Conservation (phyloP, 2,797 vertebrate genomes). For the Geotrypetes seraphini region DNA sequence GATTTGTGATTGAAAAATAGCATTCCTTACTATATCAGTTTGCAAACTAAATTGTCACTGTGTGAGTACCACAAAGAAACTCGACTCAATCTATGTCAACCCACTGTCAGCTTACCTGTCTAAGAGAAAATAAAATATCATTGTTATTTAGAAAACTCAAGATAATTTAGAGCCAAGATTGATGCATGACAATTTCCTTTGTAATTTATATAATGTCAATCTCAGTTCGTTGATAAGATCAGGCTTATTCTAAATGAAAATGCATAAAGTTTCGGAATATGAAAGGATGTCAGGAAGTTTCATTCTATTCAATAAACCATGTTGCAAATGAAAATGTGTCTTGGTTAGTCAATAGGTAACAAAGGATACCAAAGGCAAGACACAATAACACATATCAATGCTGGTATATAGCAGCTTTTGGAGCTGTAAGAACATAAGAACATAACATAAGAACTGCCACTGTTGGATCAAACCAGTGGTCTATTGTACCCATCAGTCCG, state of each 20-base stretch:
- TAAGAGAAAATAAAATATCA: no score
- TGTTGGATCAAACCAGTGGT: no score
- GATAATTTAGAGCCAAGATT: conserved; percentile 6
- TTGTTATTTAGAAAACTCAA: conserved; percentile 17
- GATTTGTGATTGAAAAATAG: no score
- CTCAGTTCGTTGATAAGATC: not conserved
- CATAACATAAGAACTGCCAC: no score
- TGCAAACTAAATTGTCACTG: no score
- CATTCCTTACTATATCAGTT: no score
- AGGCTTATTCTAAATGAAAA: conserved; percentile 5
- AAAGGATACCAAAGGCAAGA: not conserved
- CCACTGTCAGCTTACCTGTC: conserved; percentile 11
- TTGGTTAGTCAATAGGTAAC: conserved; percentile 12
- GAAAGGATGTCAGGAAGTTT: not conserved
- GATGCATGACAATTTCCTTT: not conserved
- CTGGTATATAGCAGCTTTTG: conserved; percentile 1
- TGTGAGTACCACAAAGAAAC: no score
- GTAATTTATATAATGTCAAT: not conserved
- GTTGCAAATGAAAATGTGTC: conserved; percentile 10
- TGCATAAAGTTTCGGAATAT: conserved; percentile 4
- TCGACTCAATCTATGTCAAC: conserved; percentile 1
- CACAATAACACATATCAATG: conserved; percentile 2
- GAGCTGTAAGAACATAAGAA: no score
- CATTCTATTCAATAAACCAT: not conserved
- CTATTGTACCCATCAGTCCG: no score